Evolutionary conservation across 2,888 invertebrate species (phyloP), one percentile per base, ranked within the genome.

Genomic region (Cynaeus angustus): DNA sequence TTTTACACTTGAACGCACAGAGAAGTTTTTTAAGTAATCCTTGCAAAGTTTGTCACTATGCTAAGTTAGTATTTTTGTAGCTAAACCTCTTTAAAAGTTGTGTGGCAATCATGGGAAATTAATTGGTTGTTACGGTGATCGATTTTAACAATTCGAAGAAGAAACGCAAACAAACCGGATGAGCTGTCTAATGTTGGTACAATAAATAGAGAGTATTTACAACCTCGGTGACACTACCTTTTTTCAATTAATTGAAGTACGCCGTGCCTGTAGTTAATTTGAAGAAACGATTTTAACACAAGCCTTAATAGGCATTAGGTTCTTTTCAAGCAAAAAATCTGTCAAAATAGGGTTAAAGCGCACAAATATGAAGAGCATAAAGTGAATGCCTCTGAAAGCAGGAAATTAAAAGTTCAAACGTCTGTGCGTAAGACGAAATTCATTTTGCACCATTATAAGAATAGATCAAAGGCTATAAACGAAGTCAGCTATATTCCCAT

Each of bases 331-430:
- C 14, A 37, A 13, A 37, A 56, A 14, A 46, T 10, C 38, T 12
- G 30, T 37, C 41, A 43, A 52, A 64, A 64, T 64, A 26, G 62
- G 33, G 52, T 64, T 64, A 64, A 64, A 64, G 53, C 55, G 43
- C 30, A 41, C 48, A 41, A 68, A 55, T 68, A 55, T 64, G 68
- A 69, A 69, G 69, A 56, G 56, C 55, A 30, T 26, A 67, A 52
- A 74, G 72, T 59, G 73, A 74, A 70, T 78, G 80, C 71, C 73
- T 71, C 74, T 77, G 78, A 79, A 78, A 74, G 79, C 81, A 81
- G 81, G 81, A 81, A 81, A 81, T 81, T 81, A 81, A 81, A 80
- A 80, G 77, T 79, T 81, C 79, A 78, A 80, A 79, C 78, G 77
- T 74, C 75, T 77, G 74, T 76, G 79, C 78, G 77, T 77, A 75